Percentiles rank a stretch among this genome's conserved stretches.
phyloP scores from a whole-genome alignment of 1,140 invertebrate species.

The Pollicipes pollicipes region DNA sequence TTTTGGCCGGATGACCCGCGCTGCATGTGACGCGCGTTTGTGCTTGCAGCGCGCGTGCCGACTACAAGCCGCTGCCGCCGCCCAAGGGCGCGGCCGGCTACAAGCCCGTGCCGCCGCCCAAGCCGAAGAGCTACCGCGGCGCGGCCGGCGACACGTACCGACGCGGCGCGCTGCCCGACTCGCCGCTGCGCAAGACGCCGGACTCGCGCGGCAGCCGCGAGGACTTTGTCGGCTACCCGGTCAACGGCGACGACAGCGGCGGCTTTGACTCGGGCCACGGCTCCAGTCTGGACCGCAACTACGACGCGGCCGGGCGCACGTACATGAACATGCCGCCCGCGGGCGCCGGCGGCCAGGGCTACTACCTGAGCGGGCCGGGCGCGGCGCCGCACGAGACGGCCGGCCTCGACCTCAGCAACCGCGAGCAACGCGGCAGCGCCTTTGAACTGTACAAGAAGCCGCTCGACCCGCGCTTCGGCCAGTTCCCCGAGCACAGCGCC shows the following conservation, averaged over 20 bases:
- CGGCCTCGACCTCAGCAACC: slow-evolving; percentile 52
- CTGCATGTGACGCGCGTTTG: background rate
- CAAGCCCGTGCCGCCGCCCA: slow-evolving; percentile 75
- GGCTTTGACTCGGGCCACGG: slow-evolving; percentile 33
- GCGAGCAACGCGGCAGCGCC: slow-evolving; percentile 78
- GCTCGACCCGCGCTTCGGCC: slow-evolving; percentile 23
- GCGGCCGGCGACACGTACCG: too few species aligned
- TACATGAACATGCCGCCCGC: background rate
- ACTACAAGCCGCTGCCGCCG: slow-evolving; percentile 28
- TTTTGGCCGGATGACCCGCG: too few species aligned
- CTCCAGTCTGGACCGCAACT: slow-evolving; percentile 30
- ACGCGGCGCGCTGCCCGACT: slow-evolving; percentile 9
- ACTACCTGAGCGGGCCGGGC: slow-evolving; percentile 33
- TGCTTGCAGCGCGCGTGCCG: slow-evolving; percentile 10
- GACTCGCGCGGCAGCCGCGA: slow-evolving; percentile 14
- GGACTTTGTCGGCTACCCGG: slow-evolving; percentile 19
- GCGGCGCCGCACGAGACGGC: background rate
- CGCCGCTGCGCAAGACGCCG: slow-evolving; percentile 13
- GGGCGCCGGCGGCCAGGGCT: slow-evolving; percentile 25
- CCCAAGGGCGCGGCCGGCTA: slow-evolving; percentile 37
- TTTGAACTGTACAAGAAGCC: slow-evolving; percentile 89
- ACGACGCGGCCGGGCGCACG: slow-evolving; percentile 19
- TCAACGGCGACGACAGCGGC: slow-evolving; percentile 20
- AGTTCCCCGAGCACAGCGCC: background rate
- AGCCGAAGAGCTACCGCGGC: slow-evolving; percentile 61